Evolutionary conservation across 2,888 invertebrate genomes (phyloP).

Genomic region (Aplocera efformata): DNA sequence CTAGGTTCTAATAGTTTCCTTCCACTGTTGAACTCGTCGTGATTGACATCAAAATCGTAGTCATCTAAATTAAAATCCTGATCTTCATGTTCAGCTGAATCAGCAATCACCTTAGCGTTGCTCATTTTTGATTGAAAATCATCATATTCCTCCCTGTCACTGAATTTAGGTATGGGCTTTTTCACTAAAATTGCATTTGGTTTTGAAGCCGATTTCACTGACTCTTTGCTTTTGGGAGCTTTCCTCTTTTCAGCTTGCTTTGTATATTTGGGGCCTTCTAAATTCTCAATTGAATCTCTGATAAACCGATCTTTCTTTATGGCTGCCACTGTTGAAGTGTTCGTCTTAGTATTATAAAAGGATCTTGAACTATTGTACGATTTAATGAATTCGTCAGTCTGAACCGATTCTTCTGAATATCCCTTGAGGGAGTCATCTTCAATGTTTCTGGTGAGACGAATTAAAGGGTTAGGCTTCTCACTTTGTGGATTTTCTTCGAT

Average conservation of each 20-base stretch:
- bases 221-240: not conserved
- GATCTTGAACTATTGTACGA: slow-evolving; percentile 29
- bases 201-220: slow-evolving; percentile 8
- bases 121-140: slow-evolving; percentile 51
- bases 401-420: slow-evolving; percentile 35
- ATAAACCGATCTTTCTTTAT: slow-evolving; percentile 15
- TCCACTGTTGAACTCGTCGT: slow-evolving; percentile 59
- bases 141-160: slow-evolving; percentile 52
- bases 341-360: slow-evolving; percentile 17
- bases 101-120: slow-evolving; percentile 35
- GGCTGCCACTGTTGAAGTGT: slow-evolving; percentile 2
- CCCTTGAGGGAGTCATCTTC: slow-evolving; percentile 33
- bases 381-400: slow-evolving; percentile 32
- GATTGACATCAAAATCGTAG: slow-evolving; percentile 66
- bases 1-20: slow-evolving; percentile 59
- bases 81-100: slow-evolving; percentile 62
- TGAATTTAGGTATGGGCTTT: slow-evolving; percentile 63
- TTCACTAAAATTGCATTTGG: slow-evolving; percentile 42
- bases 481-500: slow-evolving; percentile 32
- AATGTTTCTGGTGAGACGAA: slow-evolving; percentile 39
- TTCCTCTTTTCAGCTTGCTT: slow-evolving; percentile 13
- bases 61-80: slow-evolving; percentile 66
- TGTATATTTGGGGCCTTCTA: slow-evolving; percentile 11
- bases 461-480: slow-evolving; percentile 30
- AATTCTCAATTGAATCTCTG: slow-evolving; percentile 31